phyloP scores from a whole-genome alignment of 1,140 invertebrate species.

The Trachymyrmex cornetzi region DNA sequence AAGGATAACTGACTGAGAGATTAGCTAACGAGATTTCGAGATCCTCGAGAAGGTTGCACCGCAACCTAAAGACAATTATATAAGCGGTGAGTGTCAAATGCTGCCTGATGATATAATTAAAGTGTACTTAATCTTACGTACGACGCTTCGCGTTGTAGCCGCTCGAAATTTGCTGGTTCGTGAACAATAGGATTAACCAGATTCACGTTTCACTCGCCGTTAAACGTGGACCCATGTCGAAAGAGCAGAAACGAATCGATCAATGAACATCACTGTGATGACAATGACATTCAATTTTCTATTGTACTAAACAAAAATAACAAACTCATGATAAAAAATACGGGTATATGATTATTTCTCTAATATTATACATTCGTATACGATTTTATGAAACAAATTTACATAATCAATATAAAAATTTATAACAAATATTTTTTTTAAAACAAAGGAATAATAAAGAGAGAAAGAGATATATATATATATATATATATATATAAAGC shows the following conservation, averaged over 20 bases:
- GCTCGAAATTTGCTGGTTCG: constrained; percentile 38
- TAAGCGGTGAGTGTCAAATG: constrained; percentile 60
- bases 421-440: not conserved
- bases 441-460: not conserved
- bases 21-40: constrained; percentile 78
- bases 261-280: constrained; percentile 1
- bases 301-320: not conserved
- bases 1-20: constrained; percentile 66
- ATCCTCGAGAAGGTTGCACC: constrained; percentile 63
- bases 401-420: not conserved
- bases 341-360: not conserved
- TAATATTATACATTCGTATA: not conserved
- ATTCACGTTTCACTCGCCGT: constrained; percentile 41
- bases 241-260: constrained; percentile 20
- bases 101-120: constrained; percentile 64
- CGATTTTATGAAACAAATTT: constrained; percentile 12
- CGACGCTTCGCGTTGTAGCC: constrained; percentile 38
- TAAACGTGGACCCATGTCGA: not conserved
- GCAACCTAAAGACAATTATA: constrained; percentile 70
- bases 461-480: no score
- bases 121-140: constrained; percentile 64
- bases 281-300: constrained; percentile 6
- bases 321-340: not conserved
- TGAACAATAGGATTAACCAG: constrained; percentile 54
- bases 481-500: no score